Conservation (phyloP, 30 jellyfish, hydroid and myxozoan genomes). For the Turritopsis dohrnii region DNA sequence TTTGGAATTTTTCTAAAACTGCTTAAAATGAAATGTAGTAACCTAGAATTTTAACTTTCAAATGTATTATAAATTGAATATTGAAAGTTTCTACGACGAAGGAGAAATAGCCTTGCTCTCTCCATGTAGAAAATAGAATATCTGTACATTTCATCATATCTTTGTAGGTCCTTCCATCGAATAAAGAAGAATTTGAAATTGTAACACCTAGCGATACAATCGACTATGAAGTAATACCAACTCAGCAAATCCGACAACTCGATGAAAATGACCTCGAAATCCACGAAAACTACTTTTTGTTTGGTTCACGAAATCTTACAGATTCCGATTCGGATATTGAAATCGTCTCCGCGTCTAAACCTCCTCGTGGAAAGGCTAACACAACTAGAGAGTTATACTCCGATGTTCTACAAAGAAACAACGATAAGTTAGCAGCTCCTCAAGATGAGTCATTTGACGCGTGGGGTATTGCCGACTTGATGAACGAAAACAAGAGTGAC, state of each 20-base stretch:
- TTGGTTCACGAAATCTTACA: not conserved
- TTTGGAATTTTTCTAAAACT: too few species aligned
- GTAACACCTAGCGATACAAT: not conserved
- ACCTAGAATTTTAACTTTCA: too few species aligned
- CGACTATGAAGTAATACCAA: not conserved
- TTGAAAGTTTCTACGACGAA: too few species aligned
- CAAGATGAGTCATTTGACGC: not conserved
- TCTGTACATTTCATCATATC: not conserved
- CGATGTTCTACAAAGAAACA: not conserved
- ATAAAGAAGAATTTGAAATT: not conserved
- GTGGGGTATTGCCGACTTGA: not conserved
- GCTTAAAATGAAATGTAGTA: too few species aligned
- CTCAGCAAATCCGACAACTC: not conserved
- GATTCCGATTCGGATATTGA: not conserved
- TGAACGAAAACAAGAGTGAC: not conserved
- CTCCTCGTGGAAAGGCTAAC: not conserved
- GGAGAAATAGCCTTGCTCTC: not conserved
- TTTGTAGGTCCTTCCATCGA: not conserved
- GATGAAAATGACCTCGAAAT: not conserved
- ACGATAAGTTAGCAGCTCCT: not conserved
- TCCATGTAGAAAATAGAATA: not conserved
- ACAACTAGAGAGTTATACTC: not conserved
- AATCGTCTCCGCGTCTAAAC: not conserved
- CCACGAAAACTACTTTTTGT: conserved; percentile 10
- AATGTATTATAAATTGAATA: too few species aligned